These are phyloP conservation scores for Lacerta viridis DNA, from an alignment of 2,797 vertebrate genomes.

Conservation along the genomic window DNA sequence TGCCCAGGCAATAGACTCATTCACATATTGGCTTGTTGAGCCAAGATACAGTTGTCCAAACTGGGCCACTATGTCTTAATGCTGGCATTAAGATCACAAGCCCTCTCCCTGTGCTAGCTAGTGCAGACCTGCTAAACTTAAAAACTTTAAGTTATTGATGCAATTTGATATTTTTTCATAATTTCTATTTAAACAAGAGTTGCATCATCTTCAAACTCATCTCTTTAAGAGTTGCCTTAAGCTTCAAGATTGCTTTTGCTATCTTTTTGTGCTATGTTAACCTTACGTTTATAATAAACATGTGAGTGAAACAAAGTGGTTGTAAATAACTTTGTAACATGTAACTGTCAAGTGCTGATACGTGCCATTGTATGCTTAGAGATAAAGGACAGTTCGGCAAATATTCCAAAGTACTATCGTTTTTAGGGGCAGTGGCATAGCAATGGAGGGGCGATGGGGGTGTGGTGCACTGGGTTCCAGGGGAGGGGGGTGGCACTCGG, in stretches of 20 bases:
- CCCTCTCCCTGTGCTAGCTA: constrained; percentile 78
- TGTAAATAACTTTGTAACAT: constrained; percentile 59
- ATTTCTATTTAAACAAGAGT: constrained; percentile 88
- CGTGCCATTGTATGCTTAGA: rapidly evolving
- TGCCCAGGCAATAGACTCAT: not conserved
- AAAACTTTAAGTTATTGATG: constrained; percentile 92
- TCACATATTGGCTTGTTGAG: not conserved
- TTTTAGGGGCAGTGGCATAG: no score
- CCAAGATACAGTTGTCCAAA: constrained; percentile 9
- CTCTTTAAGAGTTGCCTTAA: constrained; percentile 86
- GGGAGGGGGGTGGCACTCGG: no score
- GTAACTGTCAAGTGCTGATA: rapidly evolving
- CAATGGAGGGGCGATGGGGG: no score
- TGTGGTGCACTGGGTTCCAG: no score
- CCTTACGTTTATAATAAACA: constrained; percentile 93
- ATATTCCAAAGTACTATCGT: rapidly evolving
- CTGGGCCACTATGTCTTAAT: constrained; percentile 84
- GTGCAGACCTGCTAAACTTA: constrained; percentile 80
- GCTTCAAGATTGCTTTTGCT: constrained; percentile 84
- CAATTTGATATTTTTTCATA: constrained; percentile 83
- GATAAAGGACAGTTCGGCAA: not conserved
- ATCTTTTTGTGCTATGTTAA: constrained; percentile 83
- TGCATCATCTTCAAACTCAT: constrained; percentile 83
- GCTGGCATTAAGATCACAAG: constrained; percentile 93
- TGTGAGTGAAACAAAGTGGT: constrained; percentile 79